phyloP scores from a whole-genome alignment of 2,888 invertebrate species.

The Eledona agricola region DNA sequence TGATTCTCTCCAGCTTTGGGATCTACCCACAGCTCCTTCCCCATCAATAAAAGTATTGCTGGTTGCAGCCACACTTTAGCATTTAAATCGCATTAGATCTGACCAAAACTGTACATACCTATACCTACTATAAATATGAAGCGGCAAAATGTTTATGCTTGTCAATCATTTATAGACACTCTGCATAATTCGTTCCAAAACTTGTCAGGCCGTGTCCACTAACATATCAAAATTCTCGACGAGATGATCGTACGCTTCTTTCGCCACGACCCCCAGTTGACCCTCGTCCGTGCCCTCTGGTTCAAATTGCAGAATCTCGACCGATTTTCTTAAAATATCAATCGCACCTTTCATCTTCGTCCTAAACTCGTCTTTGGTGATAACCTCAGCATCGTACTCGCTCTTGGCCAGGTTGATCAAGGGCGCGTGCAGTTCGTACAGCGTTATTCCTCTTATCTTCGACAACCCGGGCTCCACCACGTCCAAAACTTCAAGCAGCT shows the following conservation, averaged over 20 bases:
- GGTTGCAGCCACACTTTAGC: no score
- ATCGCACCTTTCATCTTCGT: conserved; percentile 72
- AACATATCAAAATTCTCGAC: conserved; percentile 54
- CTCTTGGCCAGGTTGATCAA: conserved; percentile 75
- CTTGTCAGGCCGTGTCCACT: conserved; percentile 48
- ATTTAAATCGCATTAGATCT: no score
- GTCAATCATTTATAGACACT: no score
- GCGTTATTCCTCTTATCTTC: conserved; percentile 72
- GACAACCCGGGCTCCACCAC: conserved; percentile 80
- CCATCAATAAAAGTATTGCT: no score
- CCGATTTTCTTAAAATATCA: conserved; percentile 70
- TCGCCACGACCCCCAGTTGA: conserved; percentile 69
- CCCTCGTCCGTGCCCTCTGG: conserved; percentile 73
- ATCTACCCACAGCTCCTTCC: no score
- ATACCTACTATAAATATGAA: no score
- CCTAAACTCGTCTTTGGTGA: conserved; percentile 69
- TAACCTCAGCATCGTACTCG: conserved; percentile 68
- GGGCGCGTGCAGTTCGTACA: conserved; percentile 82
- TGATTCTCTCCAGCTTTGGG: no score
- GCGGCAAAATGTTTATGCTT: no score
- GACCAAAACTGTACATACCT: no score
- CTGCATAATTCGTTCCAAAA: conserved; percentile 1
- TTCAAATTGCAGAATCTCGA: conserved; percentile 73
- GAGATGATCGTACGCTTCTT: conserved; percentile 62
- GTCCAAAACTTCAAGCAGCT: conserved; percentile 74